Evolutionary conservation across 2,797 vertebrate genomes (phyloP).

Genomic region (Coregonus sp.): DNA sequence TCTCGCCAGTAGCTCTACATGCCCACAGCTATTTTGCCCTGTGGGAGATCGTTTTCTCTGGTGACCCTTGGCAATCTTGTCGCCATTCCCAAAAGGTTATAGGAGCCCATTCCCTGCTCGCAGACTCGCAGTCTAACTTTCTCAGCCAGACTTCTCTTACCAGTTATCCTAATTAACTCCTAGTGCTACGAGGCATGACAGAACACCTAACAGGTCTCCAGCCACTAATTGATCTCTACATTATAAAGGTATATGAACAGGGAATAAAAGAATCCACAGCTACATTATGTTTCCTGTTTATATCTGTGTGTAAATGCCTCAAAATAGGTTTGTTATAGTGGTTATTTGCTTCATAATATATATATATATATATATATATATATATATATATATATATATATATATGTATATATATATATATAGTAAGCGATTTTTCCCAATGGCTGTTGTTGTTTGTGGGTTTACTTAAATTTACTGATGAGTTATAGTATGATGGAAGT

Average conservation of each 20-base stretch:
- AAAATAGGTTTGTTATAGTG: conserved; percentile 52
- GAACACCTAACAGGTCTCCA: conserved; percentile 58
- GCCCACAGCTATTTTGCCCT: conserved; percentile 69
- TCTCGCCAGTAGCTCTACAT: conserved; percentile 49
- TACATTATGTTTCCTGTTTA: conserved; percentile 32
- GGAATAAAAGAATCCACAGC: conserved; percentile 44
- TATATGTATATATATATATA: no score
- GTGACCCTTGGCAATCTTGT: conserved; percentile 63
- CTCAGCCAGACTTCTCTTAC: conserved; percentile 47
- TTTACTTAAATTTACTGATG: not conserved
- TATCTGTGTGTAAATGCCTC: conserved; percentile 23
- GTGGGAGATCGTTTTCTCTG: conserved; percentile 60
- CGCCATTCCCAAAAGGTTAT: conserved; percentile 59
- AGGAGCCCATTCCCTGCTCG: conserved; percentile 51
- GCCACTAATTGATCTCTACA: conserved; percentile 74
- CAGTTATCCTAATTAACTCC: conserved; percentile 74
- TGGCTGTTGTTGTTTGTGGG: not conserved
- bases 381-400: no score
- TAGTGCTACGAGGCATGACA: conserved; percentile 73
- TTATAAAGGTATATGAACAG: conserved; percentile 60
- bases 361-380: no score
- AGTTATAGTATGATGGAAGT: not conserved
- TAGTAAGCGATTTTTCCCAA: not conserved
- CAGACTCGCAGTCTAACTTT: conserved; percentile 35
- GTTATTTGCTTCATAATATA: conserved; percentile 33